Evolutionary conservation across 2,113 vertebrate genomes (phyloP).

Genomic region (Phalacrocorax brasilianus): DNA sequence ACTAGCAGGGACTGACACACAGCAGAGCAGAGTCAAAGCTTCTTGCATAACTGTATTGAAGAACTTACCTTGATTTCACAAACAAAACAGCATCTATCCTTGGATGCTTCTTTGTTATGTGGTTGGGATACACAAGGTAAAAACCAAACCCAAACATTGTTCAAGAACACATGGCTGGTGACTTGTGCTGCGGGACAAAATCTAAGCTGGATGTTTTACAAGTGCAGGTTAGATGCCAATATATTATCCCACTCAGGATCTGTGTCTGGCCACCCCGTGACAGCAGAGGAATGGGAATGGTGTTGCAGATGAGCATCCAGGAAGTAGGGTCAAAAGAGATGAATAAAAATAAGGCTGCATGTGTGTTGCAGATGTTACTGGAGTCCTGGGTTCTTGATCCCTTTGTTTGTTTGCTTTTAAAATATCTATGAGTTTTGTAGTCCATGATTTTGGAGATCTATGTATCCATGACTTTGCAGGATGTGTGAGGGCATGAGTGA

Average conservation of each 20-base stretch:
- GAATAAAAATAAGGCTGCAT: constrained; percentile 44
- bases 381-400: constrained; percentile 18
- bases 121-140: background rate
- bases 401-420: constrained; percentile 59
- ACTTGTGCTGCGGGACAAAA: background rate
- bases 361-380: constrained; percentile 60
- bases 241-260: background rate
- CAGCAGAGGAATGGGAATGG: background rate
- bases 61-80: background rate
- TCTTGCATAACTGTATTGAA: background rate
- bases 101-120: background rate
- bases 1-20: background rate
- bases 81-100: background rate
- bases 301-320: constrained; percentile 41
- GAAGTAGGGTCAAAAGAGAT: constrained; percentile 56
- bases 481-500: background rate
- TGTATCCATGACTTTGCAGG: background rate
- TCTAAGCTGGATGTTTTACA: background rate
- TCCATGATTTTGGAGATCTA: background rate
- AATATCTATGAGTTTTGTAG: constrained; percentile 2
- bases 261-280: background rate
- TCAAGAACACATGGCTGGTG: background rate
- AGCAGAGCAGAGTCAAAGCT: background rate
- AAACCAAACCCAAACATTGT: background rate
- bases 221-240: background rate